Conservation (phyloP, 2,888 invertebrate species). For the Oeneis ivallda region DNA sequence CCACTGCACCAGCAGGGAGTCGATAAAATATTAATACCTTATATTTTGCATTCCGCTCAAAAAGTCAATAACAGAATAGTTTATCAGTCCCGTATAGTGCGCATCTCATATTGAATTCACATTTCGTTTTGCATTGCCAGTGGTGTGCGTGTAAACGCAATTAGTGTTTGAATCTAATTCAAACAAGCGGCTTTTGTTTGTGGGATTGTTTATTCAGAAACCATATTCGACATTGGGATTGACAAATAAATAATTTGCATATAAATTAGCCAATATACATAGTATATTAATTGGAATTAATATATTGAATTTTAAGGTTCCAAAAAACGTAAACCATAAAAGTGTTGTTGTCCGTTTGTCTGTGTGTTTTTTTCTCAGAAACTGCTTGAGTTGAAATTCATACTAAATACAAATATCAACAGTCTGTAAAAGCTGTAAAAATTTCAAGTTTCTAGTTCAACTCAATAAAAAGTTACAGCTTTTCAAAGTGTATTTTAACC, state of each 20-base stretch:
- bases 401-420: too few relatives aligned
- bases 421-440: too few relatives aligned
- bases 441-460: too few relatives aligned
- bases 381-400: too few relatives aligned
- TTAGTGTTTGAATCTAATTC: constrained; percentile 22
- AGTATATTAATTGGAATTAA: neutral
- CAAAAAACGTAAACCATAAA: too few relatives aligned
- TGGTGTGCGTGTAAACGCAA: constrained; percentile 18
- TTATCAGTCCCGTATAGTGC: neutral
- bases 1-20: neutral
- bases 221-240: constrained; percentile 10
- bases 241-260: constrained; percentile 4
- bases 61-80: neutral
- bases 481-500: too few relatives aligned
- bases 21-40: neutral
- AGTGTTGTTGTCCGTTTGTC: too few relatives aligned
- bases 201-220: constrained; percentile 19
- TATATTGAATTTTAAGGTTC: too few relatives aligned
- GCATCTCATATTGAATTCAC: constrained; percentile 19
- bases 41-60: neutral
- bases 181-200: constrained; percentile 14
- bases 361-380: too few relatives aligned
- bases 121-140: constrained; percentile 15
- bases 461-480: too few relatives aligned
- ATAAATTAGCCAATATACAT: constrained; percentile 4